These are phyloP conservation scores for Kryptopterus vitreolus DNA, from an alignment of 2,797 vertebrate species.

Conservation along the genomic window DNA sequence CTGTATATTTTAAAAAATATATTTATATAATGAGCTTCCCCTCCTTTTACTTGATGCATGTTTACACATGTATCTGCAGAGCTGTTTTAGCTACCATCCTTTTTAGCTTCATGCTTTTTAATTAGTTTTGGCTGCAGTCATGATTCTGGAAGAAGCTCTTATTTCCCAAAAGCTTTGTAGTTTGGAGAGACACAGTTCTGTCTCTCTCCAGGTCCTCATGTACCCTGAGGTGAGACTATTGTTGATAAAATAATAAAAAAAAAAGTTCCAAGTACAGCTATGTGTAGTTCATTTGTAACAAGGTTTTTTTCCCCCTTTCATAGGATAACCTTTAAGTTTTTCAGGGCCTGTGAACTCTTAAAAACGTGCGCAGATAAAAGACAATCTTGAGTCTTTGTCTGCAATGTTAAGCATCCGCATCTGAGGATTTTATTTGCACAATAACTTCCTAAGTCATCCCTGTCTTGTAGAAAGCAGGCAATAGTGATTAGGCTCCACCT, in stretches of 20 bases:
- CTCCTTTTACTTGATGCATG: slow-evolving; percentile 27
- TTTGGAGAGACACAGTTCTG: slow-evolving; percentile 3
- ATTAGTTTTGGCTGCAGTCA: slow-evolving; percentile 35
- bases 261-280: background rate
- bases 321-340: background rate
- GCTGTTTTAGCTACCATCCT: slow-evolving; percentile 20
- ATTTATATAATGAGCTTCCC: background rate
- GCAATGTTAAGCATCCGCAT: too few species aligned
- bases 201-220: background rate
- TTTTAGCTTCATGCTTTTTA: slow-evolving; percentile 31
- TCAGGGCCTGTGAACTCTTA: background rate
- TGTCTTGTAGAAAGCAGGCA: background rate
- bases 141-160: slow-evolving; percentile 25
- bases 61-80: slow-evolving; percentile 37
- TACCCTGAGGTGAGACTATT: background rate
- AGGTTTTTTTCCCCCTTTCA: background rate
- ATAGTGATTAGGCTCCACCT: background rate
- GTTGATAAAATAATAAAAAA: background rate
- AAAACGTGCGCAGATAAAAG: background rate
- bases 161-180: slow-evolving; percentile 38
- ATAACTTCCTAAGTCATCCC: background rate
- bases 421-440: background rate
- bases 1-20: background rate
- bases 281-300: background rate
- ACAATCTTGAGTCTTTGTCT: background rate